Percentiles rank a stretch among this genome's conserved stretches.
These are phyloP conservation scores for Solenopsis fugax DNA, from an alignment of 1,140 invertebrate genomes.

Conservation along the genomic window DNA sequence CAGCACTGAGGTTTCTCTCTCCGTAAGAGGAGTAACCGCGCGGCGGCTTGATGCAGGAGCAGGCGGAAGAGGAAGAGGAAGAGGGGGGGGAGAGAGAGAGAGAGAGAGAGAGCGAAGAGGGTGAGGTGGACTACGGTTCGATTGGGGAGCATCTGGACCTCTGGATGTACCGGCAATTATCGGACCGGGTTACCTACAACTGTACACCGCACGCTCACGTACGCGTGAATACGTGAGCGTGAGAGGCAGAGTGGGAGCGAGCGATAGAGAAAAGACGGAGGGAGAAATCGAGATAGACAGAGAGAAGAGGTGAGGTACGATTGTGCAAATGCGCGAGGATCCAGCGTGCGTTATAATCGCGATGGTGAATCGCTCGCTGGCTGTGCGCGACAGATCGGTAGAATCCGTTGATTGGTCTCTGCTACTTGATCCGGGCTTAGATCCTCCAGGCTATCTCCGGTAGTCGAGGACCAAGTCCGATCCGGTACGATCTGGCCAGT, in stretches of 20 bases:
- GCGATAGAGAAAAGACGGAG: neutral
- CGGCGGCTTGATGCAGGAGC: conserved; percentile 17
- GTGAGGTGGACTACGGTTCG: conserved; percentile 79
- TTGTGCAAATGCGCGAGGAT: conserved; percentile 33
- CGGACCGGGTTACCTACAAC: conserved; percentile 80
- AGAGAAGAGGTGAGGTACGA: neutral
- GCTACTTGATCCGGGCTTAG: conserved; percentile 79
- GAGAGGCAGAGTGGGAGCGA: conserved; percentile 8
- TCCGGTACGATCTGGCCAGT: conserved; percentile 24
- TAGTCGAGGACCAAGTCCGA: conserved; percentile 47
- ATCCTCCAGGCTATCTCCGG: conserved; percentile 57
- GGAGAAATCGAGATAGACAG: neutral
- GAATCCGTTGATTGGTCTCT: conserved; percentile 83
- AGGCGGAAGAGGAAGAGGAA: conserved; percentile 64
- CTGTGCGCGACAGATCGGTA: conserved; percentile 79
- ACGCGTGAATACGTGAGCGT: conserved; percentile 37
- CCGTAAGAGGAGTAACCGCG: conserved; percentile 35
- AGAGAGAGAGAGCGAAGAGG: conserved; percentile 45
- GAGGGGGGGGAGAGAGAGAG: conserved; percentile 53
- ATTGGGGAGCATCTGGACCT: conserved; percentile 86
- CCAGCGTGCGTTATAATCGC: conserved; percentile 81
- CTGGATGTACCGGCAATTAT: conserved; percentile 85
- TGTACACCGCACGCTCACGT: conserved; percentile 57
- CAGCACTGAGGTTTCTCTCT: conserved; percentile 33
- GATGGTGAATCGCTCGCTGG: conserved; percentile 75